Conservation (phyloP, 92 coral and sea anemone species). For the Scolanthus callimorphus region DNA sequence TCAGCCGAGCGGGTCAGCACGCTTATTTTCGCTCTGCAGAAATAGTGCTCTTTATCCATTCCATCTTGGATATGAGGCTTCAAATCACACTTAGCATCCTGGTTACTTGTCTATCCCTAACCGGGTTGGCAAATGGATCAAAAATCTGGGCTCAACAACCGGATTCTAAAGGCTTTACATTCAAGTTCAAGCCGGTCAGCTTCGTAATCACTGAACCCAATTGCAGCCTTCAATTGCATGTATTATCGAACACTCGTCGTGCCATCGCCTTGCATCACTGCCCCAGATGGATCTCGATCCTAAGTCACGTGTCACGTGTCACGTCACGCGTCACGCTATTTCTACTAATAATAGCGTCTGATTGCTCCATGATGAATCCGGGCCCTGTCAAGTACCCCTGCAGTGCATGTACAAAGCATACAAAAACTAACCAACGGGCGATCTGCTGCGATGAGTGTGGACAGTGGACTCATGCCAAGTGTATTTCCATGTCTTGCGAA, state of each 20-base stretch:
- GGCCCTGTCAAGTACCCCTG: conserved; percentile 25
- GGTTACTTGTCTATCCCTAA: not conserved
- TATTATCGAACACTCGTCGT: not conserved
- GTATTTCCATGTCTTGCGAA: conserved; percentile 3
- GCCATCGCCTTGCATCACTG: not conserved
- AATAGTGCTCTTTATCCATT: not conserved
- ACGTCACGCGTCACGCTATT: not conserved
- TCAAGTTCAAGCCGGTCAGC: not conserved
- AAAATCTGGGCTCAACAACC: not conserved
- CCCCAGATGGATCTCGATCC: not conserved
- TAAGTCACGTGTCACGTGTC: not conserved
- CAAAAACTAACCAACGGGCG: conserved; percentile 33
- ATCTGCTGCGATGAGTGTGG: conserved; percentile 37
- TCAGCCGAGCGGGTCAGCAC: not conserved
- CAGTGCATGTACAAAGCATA: conserved; percentile 27
- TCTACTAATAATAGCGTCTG: not conserved
- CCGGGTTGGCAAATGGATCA: not conserved
- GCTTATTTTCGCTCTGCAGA: not conserved
- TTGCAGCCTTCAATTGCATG: not conserved
- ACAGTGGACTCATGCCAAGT: conserved; percentile 36
- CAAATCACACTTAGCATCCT: not conserved
- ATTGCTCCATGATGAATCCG: conserved; percentile 5
- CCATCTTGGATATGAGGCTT: not conserved
- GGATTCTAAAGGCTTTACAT: not conserved
- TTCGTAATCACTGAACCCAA: not conserved